Evolutionary conservation across 2,888 invertebrate species (phyloP).

Genomic region (Cepaea hortensis): DNA sequence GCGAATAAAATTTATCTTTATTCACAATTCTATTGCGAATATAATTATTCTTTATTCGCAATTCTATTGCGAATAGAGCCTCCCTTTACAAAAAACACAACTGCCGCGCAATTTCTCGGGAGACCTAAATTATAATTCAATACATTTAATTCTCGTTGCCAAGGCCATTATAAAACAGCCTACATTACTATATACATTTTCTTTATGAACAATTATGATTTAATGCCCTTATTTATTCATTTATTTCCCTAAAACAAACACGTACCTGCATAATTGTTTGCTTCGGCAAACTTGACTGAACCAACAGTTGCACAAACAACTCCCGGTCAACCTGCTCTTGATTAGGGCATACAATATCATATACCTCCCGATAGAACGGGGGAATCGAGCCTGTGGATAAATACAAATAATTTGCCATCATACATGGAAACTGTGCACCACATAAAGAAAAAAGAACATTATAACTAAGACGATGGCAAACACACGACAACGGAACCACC

Average conservation of each 20-base stretch:
- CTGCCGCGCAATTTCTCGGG: too few relatives aligned
- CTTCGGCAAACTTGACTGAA: constrained; percentile 74
- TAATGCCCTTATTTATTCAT: not conserved
- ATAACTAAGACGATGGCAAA: not conserved
- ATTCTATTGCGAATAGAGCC: too few relatives aligned
- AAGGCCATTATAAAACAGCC: too few relatives aligned
- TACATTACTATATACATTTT: too few relatives aligned
- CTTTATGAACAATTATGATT: not conserved
- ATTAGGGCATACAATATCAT: constrained; percentile 76
- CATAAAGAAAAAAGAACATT: not conserved
- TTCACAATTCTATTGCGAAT: too few relatives aligned
- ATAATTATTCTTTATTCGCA: too few relatives aligned
- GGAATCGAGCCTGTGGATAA: constrained; percentile 74
- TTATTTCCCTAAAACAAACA: not conserved
- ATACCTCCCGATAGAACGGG: constrained; percentile 75
- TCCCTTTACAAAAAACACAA: too few relatives aligned
- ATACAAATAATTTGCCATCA: constrained; percentile 27
- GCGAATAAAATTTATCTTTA: too few relatives aligned
- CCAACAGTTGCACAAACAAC: constrained; percentile 74
- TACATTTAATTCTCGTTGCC: too few relatives aligned
- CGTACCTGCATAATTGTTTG: constrained; percentile 73
- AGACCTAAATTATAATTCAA: too few relatives aligned
- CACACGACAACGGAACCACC: constrained; percentile 47
- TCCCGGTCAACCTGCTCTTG: constrained; percentile 76
- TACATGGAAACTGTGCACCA: not conserved